Evolutionary conservation across 2,888 invertebrate species (phyloP).

Genomic region (Trichogramma evanescens): DNA sequence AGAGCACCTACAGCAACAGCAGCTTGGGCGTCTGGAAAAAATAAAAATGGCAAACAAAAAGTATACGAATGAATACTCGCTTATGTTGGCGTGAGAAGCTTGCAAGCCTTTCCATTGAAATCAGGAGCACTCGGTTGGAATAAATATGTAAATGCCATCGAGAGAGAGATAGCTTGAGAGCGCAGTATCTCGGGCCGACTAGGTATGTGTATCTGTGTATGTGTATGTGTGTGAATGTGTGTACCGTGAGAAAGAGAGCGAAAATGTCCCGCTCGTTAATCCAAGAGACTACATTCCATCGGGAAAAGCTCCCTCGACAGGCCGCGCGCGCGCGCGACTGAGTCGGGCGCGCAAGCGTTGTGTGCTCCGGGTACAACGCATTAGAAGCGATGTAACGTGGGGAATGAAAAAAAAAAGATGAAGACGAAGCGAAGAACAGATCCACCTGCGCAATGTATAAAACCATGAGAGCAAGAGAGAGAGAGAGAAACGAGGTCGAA

Average conservation of each 20-base stretch:
- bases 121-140: conserved; percentile 8
- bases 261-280: conserved; percentile 16
- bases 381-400: too few species aligned
- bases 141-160: conserved; percentile 21
- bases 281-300: conserved; percentile 5
- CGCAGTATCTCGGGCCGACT: too few species aligned
- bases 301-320: not conserved
- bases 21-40: not conserved
- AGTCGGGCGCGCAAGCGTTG: not conserved
- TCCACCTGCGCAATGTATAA: not conserved
- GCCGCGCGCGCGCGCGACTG: not conserved
- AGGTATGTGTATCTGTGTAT: too few species aligned
- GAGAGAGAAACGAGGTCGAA: conserved; percentile 17
- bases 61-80: too few species aligned
- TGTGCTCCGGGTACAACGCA: not conserved
- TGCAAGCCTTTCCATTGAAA: conserved; percentile 9
- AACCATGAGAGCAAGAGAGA: not conserved
- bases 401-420: conserved; percentile 2
- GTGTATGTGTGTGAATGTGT: too few species aligned
- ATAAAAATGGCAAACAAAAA: not conserved
- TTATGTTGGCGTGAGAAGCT: too few species aligned
- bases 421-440: not conserved
- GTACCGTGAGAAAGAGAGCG: too few species aligned
- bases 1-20: too few species aligned
- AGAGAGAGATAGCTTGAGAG: too few species aligned